Percentiles rank a stretch among this genome's conserved stretches.
Evolutionary conservation across 2,113 vertebrate genomes (phyloP).

Genomic region (Centropristis striata): DNA sequence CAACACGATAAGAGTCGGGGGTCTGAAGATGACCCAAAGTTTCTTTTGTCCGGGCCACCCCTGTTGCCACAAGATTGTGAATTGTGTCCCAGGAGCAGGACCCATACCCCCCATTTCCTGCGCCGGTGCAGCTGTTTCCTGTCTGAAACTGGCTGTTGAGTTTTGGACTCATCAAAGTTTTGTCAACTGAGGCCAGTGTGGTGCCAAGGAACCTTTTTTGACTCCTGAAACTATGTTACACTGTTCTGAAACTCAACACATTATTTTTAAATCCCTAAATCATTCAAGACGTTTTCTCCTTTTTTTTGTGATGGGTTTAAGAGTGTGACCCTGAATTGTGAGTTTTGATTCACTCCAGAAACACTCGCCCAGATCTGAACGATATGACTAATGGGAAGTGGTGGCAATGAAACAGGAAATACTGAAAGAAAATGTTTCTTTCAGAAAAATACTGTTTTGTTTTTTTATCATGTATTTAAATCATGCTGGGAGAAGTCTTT

Average conservation of each 20-base stretch:
- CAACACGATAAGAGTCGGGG: conserved; percentile 57
- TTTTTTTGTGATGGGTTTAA: conserved; percentile 8
- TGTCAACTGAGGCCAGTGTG: conserved; percentile 48
- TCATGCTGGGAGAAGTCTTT: background rate
- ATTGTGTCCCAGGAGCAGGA: conserved; percentile 79
- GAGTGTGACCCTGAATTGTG: background rate
- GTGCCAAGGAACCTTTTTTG: conserved; percentile 37
- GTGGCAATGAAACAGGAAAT: background rate
- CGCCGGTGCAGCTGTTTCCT: conserved; percentile 86
- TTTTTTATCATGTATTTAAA: background rate
- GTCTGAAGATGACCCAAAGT: conserved; percentile 72
- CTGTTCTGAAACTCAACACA: conserved; percentile 45
- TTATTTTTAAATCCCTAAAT: conserved; percentile 40
- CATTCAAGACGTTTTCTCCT: conserved; percentile 1
- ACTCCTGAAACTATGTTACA: conserved; percentile 50
- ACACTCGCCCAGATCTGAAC: background rate
- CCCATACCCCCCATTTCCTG: conserved; percentile 78
- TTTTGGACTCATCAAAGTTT: conserved; percentile 59
- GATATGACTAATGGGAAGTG: conserved; percentile 4
- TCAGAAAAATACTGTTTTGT: background rate
- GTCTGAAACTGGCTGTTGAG: conserved; percentile 82
- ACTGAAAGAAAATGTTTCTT: background rate
- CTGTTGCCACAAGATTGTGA: conserved; percentile 75
- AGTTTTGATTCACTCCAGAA: conserved; percentile 17
- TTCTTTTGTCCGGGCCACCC: conserved; percentile 77